Conservation (phyloP, 2,113 vertebrate species). For the Thamnophis sirtalis region DNA sequence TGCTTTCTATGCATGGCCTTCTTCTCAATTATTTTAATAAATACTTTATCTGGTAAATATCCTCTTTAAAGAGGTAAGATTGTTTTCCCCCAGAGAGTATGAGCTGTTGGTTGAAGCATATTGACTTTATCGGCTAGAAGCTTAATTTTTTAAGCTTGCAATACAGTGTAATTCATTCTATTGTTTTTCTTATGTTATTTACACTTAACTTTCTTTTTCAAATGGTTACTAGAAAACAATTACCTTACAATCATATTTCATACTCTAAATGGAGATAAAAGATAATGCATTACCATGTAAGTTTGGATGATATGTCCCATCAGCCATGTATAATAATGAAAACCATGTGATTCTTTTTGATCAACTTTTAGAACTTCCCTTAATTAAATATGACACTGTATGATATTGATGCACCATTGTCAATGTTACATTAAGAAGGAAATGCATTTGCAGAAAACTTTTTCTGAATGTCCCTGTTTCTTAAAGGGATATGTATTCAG, state of each 20-base stretch:
- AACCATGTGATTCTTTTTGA: not conserved
- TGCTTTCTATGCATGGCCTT: not conserved
- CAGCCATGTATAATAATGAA: not conserved
- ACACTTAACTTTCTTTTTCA: not conserved
- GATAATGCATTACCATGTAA: not conserved
- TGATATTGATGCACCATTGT: not conserved
- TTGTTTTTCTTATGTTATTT: not conserved
- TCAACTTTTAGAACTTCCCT: not conserved
- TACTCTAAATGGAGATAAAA: not conserved
- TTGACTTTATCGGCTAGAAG: not conserved
- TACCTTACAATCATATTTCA: not conserved
- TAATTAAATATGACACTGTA: not conserved
- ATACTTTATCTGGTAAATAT: not conserved
- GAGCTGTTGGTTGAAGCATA: not conserved
- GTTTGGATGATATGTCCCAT: not conserved
- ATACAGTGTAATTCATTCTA: not conserved
- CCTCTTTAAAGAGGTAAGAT: not conserved
- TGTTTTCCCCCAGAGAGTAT: not conserved
- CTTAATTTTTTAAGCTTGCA: not conserved
- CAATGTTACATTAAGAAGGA: not conserved
- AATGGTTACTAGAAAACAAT: not conserved
- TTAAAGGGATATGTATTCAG: not conserved
- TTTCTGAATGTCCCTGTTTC: not conserved
- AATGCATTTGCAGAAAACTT: not conserved
- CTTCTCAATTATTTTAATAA: not conserved